These are phyloP conservation scores for Cloeon dipterum DNA, from an alignment of 2,888 invertebrate genomes.

Conservation along the genomic window DNA sequence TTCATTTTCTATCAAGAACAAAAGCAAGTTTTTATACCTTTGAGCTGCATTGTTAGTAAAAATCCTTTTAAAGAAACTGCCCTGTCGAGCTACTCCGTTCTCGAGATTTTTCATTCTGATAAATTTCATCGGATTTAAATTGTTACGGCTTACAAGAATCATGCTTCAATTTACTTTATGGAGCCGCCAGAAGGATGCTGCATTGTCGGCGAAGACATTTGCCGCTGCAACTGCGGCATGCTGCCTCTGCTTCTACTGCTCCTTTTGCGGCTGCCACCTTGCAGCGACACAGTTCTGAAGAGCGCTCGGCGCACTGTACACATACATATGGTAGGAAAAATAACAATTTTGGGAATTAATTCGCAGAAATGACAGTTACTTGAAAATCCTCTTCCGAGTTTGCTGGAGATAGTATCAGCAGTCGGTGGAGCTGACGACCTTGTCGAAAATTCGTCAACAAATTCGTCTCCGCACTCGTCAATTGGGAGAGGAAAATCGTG, in stretches of 20 bases:
- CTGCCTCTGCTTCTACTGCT: conserved; percentile 8
- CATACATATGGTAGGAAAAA: background rate
- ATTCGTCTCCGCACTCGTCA: conserved; percentile 30
- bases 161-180: too few relatives aligned
- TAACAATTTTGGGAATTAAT: background rate
- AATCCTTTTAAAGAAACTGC: conserved; percentile 14
- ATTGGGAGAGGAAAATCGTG: conserved; percentile 34
- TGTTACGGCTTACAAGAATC: too few relatives aligned
- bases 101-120: too few relatives aligned
- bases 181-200: conserved; percentile 10
- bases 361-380: background rate
- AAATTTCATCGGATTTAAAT: too few relatives aligned
- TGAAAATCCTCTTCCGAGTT: background rate
- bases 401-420: background rate
- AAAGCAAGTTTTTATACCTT: conserved; percentile 4
- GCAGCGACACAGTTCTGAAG: conserved; percentile 8
- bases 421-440: conserved; percentile 4
- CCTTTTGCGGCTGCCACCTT: conserved; percentile 12
- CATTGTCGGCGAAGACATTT: conserved; percentile 24
- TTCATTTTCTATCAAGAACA: too few relatives aligned
- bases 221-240: conserved; percentile 17
- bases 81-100: conserved; percentile 11
- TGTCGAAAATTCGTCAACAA: conserved; percentile 14
- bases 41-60: conserved; percentile 12
- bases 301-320: background rate